Conservation (phyloP, 2,888 invertebrate genomes). For the Axea sp. region DNA sequence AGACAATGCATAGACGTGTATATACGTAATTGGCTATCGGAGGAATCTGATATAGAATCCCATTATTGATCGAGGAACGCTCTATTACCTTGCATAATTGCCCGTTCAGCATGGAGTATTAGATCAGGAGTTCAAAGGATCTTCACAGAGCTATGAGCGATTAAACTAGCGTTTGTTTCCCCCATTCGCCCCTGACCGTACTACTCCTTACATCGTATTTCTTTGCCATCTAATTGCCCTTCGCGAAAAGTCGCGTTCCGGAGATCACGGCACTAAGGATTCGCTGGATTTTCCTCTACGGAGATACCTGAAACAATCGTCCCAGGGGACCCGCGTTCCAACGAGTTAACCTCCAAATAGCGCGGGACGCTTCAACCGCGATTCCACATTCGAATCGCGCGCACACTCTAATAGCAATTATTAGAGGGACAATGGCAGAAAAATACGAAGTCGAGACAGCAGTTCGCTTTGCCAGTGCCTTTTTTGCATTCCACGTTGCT, state of each 20-base stretch:
- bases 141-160: constrained; percentile 52
- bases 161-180: constrained; percentile 43
- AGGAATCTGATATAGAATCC: constrained; percentile 55
- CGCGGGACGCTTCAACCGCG: constrained; percentile 38
- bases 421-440: constrained; percentile 49
- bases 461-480: constrained; percentile 2
- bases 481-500: too few relatives aligned
- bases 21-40: constrained; percentile 48
- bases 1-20: constrained; percentile 39
- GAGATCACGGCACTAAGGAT: constrained; percentile 5
- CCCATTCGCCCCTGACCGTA: background rate
- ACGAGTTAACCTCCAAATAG: constrained; percentile 45
- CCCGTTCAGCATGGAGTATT: constrained; percentile 59
- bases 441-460: constrained; percentile 12
- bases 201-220: constrained; percentile 38
- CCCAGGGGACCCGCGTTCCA: constrained; percentile 42
- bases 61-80: constrained; percentile 59
- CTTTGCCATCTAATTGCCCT: constrained; percentile 53
- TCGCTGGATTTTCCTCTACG: constrained; percentile 10
- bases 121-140: constrained; percentile 61
- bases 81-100: constrained; percentile 62
- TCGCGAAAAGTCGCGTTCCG: constrained; percentile 35
- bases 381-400: constrained; percentile 47
- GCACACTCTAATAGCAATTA: constrained; percentile 49
- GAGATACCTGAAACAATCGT: constrained; percentile 47